Evolutionary conservation across 2,888 invertebrate genomes (phyloP).

Genomic region (Diarsia brunnea): DNA sequence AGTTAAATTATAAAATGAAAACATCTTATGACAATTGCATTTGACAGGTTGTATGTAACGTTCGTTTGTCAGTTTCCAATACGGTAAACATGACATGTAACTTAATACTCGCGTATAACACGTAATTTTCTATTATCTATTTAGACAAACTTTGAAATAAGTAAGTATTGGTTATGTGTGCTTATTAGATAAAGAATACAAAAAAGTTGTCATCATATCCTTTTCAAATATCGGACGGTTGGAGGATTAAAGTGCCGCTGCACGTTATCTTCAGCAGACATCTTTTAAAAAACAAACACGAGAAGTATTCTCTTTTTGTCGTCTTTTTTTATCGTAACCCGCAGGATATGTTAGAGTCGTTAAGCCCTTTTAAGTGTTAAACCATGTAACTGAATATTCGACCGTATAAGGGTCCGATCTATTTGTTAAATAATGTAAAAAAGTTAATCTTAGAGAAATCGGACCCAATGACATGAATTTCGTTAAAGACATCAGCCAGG

Average conservation of each 20-base stretch:
- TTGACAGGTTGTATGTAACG: slow-evolving; percentile 19
- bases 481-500: slow-evolving; percentile 88
- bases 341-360: slow-evolving; percentile 91
- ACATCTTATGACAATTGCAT: slow-evolving; percentile 27
- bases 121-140: slow-evolving; percentile 69
- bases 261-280: slow-evolving; percentile 89
- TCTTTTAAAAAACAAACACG: slow-evolving; percentile 91
- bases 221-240: slow-evolving; percentile 90
- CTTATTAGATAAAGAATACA: slow-evolving; percentile 88
- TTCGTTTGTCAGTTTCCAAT: slow-evolving; percentile 44
- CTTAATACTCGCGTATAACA: slow-evolving; percentile 57
- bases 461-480: slow-evolving; percentile 90
- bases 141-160: slow-evolving; percentile 72
- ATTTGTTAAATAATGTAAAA: slow-evolving; percentile 90
- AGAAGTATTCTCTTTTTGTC: slow-evolving; percentile 89
- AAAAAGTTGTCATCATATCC: slow-evolving; percentile 90
- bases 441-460: slow-evolving; percentile 90
- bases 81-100: slow-evolving; percentile 57
- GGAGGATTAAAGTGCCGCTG: slow-evolving; percentile 90
- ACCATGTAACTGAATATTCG: slow-evolving; percentile 91
- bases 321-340: slow-evolving; percentile 90
- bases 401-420: slow-evolving; percentile 89
- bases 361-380: slow-evolving; percentile 91
- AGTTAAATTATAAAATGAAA: slow-evolving; percentile 13
- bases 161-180: slow-evolving; percentile 84